Evolutionary conservation across 2,113 vertebrate species (phyloP), one percentile per base, ranked within the genome.

Genomic region (Psephotus haematonotus): DNA sequence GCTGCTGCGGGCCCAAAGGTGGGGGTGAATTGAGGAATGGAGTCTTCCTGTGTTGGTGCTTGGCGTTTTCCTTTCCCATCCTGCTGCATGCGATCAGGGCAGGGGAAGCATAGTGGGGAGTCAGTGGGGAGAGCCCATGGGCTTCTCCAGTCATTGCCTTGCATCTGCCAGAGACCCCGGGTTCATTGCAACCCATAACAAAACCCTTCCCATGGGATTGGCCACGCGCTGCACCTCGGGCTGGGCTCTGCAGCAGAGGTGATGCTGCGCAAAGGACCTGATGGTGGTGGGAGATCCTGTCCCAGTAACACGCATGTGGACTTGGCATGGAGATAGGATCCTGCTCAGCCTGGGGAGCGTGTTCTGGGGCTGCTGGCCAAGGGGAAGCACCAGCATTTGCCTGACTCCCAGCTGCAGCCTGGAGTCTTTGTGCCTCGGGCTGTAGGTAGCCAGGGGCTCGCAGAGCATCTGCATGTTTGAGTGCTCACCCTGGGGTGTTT

Each of bases 301-400:
- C 60, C 35, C 25, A 49, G 0, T 33, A 76, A 53, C 1, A 3
- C 2, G 2, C 28, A 9, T 0, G 0, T 33, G 24, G 67, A 15
- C n/a, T 52, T 11, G 3, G 31, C 0, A 0, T 35, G 2, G 68
- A 37, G 31, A 65, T 79, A 44, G 65, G 76, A 55, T 85, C 59
- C 22, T 12, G 22, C 19, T 6, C 2, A 0, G 39, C 52, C 63
- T 69, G 83, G 82, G 79, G 67, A 62, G 4, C 1, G 0, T 17
- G 43, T 24, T 63, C 31, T 62, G 68, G 59, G 78, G 41, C 82
- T 7, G 0, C 35, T 74, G 88, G 46, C 69, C 43, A 43, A 52
- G 55, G 47, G 72, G 39, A 93, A 88, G 43, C 37, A 35, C 12
- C 2, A 3, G 24, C 53, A 49, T 88, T 88, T 93, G 85, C 71